Percentiles rank a stretch among this genome's conserved stretches.
Conservation (phyloP, 2,797 vertebrate genomes). For the Sorex maritimensis region DNA sequence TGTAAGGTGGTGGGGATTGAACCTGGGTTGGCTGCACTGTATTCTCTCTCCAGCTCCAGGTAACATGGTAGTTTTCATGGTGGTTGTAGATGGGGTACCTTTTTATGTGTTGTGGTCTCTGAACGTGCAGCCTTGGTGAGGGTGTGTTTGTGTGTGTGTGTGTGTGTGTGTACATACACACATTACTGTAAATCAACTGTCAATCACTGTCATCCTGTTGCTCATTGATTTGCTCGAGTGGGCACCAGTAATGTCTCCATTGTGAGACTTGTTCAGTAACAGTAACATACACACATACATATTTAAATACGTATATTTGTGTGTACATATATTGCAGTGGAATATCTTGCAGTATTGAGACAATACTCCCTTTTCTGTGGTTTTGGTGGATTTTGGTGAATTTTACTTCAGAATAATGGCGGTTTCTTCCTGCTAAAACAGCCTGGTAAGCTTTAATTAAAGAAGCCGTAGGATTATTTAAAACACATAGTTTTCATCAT, state of each 20-base stretch:
- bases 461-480: neutral
- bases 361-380: neutral
- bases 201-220: too few relatives aligned
- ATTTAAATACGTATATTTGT: neutral
- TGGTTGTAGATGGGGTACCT: constrained; percentile 2
- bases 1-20: too few relatives aligned
- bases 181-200: too few relatives aligned
- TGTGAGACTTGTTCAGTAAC: too few relatives aligned
- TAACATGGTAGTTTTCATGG: constrained; percentile 42
- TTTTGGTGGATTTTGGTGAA: neutral
- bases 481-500: neutral
- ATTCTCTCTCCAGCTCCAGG: neutral
- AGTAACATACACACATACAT: too few relatives aligned
- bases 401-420: constrained; percentile 34
- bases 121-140: too few relatives aligned
- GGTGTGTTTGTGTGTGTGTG: neutral
- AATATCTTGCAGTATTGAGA: neutral
- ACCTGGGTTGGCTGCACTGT: too few relatives aligned
- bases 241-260: too few relatives aligned
- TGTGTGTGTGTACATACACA: neutral
- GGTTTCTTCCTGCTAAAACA: constrained; percentile 44
- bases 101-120: neutral
- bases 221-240: too few relatives aligned
- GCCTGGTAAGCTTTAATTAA: neutral
- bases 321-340: neutral